phyloP scores from a whole-genome alignment of 35 echinoderm and acorn worm genomes.

The Hemicentrotus pulcherrimus region DNA sequence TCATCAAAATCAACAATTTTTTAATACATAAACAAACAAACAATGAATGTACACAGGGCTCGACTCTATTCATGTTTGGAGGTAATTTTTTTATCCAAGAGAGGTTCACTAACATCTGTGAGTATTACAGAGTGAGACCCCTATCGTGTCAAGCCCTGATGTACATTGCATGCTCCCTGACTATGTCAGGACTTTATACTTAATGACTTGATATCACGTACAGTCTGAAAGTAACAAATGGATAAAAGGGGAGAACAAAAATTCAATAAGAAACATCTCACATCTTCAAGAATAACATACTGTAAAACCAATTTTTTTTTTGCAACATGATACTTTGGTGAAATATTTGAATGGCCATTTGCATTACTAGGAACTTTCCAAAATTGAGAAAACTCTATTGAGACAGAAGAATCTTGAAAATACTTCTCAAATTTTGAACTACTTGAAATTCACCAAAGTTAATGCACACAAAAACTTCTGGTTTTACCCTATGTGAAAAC shows the following conservation, averaged over 20 bases:
- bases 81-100: too few species aligned
- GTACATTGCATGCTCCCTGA: background rate
- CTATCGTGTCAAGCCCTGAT: background rate
- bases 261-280: background rate
- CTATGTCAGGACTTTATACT: background rate
- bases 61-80: background rate
- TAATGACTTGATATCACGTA: background rate
- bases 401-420: too few species aligned
- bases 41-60: background rate
- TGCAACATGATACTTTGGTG: background rate
- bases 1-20: background rate
- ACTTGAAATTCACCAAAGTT: too few species aligned
- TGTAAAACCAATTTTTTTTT: background rate
- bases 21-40: background rate
- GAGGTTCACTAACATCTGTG: too few species aligned
- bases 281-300: background rate
- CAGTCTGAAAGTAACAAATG: conserved; percentile 13
- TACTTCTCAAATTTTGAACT: too few species aligned
- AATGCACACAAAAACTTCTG: too few species aligned
- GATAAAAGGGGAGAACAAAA: background rate
- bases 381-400: background rate
- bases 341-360: background rate
- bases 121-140: background rate
- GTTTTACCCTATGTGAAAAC: too few species aligned
- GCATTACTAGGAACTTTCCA: background rate